phyloP scores from a whole-genome alignment of 2,888 invertebrate genomes.

The Nemotelus pantherinus region DNA sequence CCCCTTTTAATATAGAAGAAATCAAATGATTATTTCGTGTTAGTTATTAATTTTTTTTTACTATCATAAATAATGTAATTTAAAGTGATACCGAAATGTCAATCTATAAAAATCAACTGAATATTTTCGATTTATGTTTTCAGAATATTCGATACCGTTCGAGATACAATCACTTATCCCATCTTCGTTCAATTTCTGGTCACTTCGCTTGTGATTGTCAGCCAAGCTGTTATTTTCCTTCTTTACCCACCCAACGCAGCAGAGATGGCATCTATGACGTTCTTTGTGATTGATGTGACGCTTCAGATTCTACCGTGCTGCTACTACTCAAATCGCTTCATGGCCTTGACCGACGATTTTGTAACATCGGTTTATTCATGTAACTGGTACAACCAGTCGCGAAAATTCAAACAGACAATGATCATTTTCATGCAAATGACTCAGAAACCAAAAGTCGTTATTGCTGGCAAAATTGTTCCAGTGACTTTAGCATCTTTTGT shows the following conservation, averaged over 20 bases:
- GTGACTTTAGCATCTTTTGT: constrained; percentile 32
- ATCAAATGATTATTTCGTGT: too few relatives aligned
- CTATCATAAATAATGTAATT: too few relatives aligned
- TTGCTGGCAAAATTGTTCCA: constrained; percentile 35
- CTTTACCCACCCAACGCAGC: neutral
- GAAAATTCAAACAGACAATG: constrained; percentile 28
- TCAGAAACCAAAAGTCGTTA: constrained; percentile 15
- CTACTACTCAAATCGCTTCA: constrained; percentile 29
- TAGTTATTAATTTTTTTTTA: too few relatives aligned
- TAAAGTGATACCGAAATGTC: too few relatives aligned
- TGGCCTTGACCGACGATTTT: constrained; percentile 16
- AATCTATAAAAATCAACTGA: too few relatives aligned
- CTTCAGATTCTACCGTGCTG: constrained; percentile 25
- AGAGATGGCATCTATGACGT: neutral
- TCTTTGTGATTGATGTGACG: neutral
- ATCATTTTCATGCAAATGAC: constrained; percentile 41
- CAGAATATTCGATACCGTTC: constrained; percentile 12
- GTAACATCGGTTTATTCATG: constrained; percentile 37
- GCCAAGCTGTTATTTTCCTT: neutral
- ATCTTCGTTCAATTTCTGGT: constrained; percentile 9
- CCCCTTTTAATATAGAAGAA: too few relatives aligned
- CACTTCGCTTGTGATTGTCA: neutral
- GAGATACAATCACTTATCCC: neutral
- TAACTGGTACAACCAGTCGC: constrained; percentile 34
- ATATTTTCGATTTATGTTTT: neutral